Evolutionary conservation across 2,113 vertebrate genomes (phyloP).

Genomic region (Melanerpes formicivorus): DNA sequence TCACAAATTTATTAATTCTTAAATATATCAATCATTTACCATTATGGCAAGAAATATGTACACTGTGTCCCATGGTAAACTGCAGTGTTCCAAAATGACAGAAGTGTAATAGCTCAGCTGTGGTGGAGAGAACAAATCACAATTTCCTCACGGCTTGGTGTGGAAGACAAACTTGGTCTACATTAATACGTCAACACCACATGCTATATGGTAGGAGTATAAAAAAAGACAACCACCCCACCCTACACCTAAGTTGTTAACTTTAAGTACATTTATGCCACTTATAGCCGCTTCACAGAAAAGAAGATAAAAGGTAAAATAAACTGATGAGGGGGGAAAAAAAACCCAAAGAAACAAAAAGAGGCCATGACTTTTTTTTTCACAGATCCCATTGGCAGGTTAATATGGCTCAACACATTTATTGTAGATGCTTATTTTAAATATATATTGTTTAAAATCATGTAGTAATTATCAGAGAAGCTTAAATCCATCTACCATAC

Average conservation of each 20-base stretch:
- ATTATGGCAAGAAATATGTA: slow-evolving; percentile 85
- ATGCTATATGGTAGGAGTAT: slow-evolving; percentile 78
- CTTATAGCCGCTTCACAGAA: slow-evolving; percentile 75
- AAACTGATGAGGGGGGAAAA: slow-evolving; percentile 4
- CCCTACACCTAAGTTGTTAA: slow-evolving; percentile 69
- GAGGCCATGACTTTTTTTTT: slow-evolving; percentile 77
- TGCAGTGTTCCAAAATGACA: slow-evolving; percentile 81
- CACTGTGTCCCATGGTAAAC: slow-evolving; percentile 82
- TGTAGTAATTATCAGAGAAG: slow-evolving; percentile 79
- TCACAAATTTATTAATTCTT: slow-evolving; percentile 92
- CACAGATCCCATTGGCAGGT: slow-evolving; percentile 83
- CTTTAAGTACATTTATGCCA: slow-evolving; percentile 79
- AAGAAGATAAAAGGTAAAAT: slow-evolving; percentile 37
- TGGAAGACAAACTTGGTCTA: slow-evolving; percentile 81
- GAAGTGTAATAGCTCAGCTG: slow-evolving; percentile 66
- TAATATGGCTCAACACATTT: slow-evolving; percentile 85
- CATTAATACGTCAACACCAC: slow-evolving; percentile 77
- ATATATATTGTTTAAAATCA: slow-evolving; percentile 79
- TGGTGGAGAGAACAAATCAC: slow-evolving; percentile 77
- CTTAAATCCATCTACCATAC: slow-evolving; percentile 77
- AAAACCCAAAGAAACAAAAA: background rate
- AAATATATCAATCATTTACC: slow-evolving; percentile 87
- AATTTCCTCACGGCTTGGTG: slow-evolving; percentile 73
- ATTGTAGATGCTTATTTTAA: slow-evolving; percentile 80
- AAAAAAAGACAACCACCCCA: slow-evolving; percentile 51